These are phyloP conservation scores for Sylvilagus floridanus DNA, from an alignment of 2,797 vertebrate genomes.

Conservation along the genomic window DNA sequence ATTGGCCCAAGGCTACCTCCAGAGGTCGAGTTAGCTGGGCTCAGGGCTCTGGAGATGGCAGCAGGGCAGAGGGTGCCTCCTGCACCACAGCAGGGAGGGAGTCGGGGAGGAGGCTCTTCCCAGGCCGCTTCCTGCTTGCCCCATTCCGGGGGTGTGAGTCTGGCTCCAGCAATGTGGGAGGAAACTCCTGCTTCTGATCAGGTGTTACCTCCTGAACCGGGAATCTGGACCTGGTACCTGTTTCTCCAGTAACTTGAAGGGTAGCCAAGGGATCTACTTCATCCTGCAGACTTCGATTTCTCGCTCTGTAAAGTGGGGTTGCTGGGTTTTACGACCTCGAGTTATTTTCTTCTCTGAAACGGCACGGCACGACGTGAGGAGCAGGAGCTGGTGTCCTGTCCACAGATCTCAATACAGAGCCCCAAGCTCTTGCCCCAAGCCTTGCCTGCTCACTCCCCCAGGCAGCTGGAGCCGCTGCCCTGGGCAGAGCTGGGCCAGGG, in stretches of 20 bases:
- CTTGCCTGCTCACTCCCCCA: no score
- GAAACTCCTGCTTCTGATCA: background rate
- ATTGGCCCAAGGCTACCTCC: fast-evolving
- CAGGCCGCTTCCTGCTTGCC: no score
- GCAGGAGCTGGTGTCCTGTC: fast-evolving
- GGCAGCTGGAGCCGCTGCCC: background rate
- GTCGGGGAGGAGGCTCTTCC: no score
- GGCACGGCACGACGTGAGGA: fast-evolving
- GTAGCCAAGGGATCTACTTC: background rate
- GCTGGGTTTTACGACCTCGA: background rate
- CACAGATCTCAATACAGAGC: background rate
- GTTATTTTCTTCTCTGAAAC: background rate
- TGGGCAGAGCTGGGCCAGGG: background rate
- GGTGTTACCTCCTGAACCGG: background rate
- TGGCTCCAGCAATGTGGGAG: background rate
- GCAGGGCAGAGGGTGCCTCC: background rate
- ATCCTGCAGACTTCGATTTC: background rate
- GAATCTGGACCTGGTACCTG: background rate
- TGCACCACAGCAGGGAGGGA: no score
- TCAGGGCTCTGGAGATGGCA: background rate
- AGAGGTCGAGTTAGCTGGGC: background rate
- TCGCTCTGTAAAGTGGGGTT: background rate
- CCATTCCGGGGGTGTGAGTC: no score
- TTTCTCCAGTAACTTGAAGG: background rate
- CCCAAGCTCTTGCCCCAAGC: fast-evolving